Evolutionary conservation across 2,888 invertebrate species (phyloP), one percentile per base, ranked within the genome.

Genomic region (Dicyrtomina minuta): DNA sequence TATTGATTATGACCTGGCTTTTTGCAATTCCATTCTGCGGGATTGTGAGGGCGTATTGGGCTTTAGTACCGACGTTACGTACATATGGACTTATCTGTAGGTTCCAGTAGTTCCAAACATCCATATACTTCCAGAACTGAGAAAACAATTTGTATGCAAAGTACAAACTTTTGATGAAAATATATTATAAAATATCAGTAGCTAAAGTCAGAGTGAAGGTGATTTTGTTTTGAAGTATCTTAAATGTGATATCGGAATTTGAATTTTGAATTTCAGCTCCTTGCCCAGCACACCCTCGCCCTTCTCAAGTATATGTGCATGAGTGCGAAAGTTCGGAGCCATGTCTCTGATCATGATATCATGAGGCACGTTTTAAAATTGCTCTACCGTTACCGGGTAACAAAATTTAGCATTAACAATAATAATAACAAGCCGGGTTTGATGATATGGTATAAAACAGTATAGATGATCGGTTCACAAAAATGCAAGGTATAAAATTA

Each of bases 271-370:
- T 49, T 49, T n/a, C 53, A 74, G 73, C 64, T 70, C 17, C 53
- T 77, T 13, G 70, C 75, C 20, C 70, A 70, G 56, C 75, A 77
- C 51, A 71, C 75, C 1, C 49, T 74, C 15, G 60, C 65, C 4
- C 51, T 73, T 20, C 66, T 77, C n/a, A 71, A 72, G 10, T 68
- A 70, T 56, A 61, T 78, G 17, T 69, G 70, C 60, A 44, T 70
- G 1, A 58, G 64, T 41, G 4, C 58, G 2, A 46, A 55, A n/a
- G 61, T 68, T 26, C 46, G 68, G 20, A 68, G 46, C 6, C 68
- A 68, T 22, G 43, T 27, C n/a, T 55, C 58, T 39, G 53, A 27
- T 6, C n/a, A 15, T 20, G 12, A 22, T 8, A 39, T 70, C 12
- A 26, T 70, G 43, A 55, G 55, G 43, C 56, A 15, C 17, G 60